Percentiles rank a stretch among this genome's conserved stretches.
Conservation (phyloP, 2,888 invertebrate genomes). For the Cheilosia soror region DNA sequence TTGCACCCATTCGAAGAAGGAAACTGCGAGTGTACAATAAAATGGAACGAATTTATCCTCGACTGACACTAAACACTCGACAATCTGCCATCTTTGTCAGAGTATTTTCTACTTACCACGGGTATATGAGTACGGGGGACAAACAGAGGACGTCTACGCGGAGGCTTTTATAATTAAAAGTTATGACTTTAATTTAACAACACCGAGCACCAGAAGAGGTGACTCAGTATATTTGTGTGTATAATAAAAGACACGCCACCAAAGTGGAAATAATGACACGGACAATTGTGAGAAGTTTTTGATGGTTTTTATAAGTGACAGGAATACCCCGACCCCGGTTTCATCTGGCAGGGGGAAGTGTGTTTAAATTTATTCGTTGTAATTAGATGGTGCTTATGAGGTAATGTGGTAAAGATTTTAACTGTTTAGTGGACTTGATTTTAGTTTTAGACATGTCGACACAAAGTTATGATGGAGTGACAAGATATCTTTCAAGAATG, state of each 20-base stretch:
- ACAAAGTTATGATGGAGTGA: no score
- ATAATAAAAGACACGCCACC: conserved; percentile 21
- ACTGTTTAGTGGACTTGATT: conserved; percentile 8
- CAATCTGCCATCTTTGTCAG: conserved; percentile 10
- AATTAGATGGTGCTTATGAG: conserved; percentile 21
- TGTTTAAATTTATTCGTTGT: conserved; percentile 17
- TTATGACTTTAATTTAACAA: conserved; percentile 29
- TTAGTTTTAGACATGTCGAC: background rate
- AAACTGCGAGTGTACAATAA: conserved; percentile 11
- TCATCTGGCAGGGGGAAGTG: conserved; percentile 4
- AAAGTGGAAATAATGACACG: conserved; percentile 45
- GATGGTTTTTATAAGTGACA: conserved; percentile 17
- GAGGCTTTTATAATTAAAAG: conserved; percentile 47
- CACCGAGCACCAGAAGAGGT: background rate
- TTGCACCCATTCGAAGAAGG: background rate
- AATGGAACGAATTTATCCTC: conserved; percentile 14
- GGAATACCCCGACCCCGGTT: background rate
- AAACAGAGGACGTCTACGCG: conserved; percentile 18
- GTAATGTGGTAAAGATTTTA: background rate
- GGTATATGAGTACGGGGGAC: background rate
- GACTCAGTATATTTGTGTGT: background rate
- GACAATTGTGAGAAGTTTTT: conserved; percentile 5
- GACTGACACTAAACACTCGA: conserved; percentile 13
- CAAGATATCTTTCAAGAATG: no score
- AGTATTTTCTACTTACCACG: background rate